Evolutionary conservation across 2,113 vertebrate species (phyloP).

Genomic region (Apodemus sylvaticus): DNA sequence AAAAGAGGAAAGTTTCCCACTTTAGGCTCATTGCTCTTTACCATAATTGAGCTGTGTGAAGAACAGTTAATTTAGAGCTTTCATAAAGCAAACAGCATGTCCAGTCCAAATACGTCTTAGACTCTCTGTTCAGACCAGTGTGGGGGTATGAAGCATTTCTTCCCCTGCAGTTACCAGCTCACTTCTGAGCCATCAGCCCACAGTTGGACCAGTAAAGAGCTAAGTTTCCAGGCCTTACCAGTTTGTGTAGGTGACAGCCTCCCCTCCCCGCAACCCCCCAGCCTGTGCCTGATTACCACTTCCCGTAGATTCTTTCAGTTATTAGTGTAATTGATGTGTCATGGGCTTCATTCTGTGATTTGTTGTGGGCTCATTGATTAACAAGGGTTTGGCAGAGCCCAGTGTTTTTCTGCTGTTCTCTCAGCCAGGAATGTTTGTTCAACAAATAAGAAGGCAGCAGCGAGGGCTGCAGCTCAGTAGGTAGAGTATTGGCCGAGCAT

Average conservation of each 20-base stretch:
- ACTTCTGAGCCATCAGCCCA: neutral
- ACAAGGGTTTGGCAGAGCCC: slow-evolving; percentile 53
- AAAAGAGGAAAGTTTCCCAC: neutral
- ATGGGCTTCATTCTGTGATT: slow-evolving; percentile 59
- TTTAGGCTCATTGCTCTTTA: neutral
- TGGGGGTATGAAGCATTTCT: neutral
- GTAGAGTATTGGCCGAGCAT: neutral
- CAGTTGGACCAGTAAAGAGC: neutral
- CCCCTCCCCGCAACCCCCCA: neutral
- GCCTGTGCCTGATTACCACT: slow-evolving; percentile 41
- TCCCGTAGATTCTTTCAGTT: slow-evolving; percentile 60
- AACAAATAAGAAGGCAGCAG: slow-evolving; percentile 51
- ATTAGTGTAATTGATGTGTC: slow-evolving; percentile 77
- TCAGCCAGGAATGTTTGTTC: slow-evolving; percentile 65
- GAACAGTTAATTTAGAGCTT: neutral
- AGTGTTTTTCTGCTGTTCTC: slow-evolving; percentile 36
- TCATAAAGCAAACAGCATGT: neutral
- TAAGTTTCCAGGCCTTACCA: neutral
- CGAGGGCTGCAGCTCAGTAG: neutral
- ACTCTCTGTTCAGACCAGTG: neutral
- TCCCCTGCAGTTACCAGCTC: neutral
- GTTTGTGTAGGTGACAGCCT: neutral
- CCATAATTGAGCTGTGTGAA: neutral
- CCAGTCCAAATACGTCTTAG: neutral
- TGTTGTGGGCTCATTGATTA: slow-evolving; percentile 69